phyloP scores from a whole-genome alignment of 2,888 invertebrate genomes.

The Meiosimyza platycephala region DNA sequence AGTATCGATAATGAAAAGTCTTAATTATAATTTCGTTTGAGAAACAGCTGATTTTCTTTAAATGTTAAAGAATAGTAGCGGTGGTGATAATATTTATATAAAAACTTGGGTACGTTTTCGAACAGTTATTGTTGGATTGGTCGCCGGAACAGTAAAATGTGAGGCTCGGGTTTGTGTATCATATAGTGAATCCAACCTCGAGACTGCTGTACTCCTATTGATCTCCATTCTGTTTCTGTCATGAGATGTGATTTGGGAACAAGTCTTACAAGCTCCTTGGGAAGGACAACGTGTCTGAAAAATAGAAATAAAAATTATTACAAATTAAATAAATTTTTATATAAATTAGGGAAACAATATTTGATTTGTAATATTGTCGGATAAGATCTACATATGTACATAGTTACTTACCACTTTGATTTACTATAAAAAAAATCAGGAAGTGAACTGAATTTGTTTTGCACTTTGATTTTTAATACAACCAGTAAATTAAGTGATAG shows the following conservation, averaged over 20 bases:
- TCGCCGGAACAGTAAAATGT: slow-evolving; percentile 87
- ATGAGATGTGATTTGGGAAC: slow-evolving; percentile 94
- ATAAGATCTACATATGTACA: too few species aligned
- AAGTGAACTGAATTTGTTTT: too few species aligned
- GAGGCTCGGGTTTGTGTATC: slow-evolving; percentile 95
- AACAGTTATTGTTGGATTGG: slow-evolving; percentile 70
- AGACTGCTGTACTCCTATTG: slow-evolving; percentile 95
- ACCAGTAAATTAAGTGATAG: too few species aligned
- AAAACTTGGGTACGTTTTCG: neutral
- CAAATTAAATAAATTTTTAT: too few species aligned
- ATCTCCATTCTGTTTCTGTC: slow-evolving; percentile 94
- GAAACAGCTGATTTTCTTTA: too few species aligned
- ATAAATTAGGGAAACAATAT: neutral
- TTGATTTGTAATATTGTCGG: too few species aligned
- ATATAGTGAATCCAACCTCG: slow-evolving; percentile 98
- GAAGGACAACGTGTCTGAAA: slow-evolving; percentile 90
- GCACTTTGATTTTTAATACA: too few species aligned
- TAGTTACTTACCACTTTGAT: too few species aligned
- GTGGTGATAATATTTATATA: neutral
- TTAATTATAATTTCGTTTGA: too few species aligned
- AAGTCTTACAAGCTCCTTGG: slow-evolving; percentile 89
- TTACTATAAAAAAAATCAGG: too few species aligned
- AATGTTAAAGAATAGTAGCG: neutral
- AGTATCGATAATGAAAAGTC: too few species aligned
- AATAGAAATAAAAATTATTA: too few species aligned